Evolutionary conservation across 2,888 invertebrate species (phyloP).

Genomic region (Megaustenia siamemsis): DNA sequence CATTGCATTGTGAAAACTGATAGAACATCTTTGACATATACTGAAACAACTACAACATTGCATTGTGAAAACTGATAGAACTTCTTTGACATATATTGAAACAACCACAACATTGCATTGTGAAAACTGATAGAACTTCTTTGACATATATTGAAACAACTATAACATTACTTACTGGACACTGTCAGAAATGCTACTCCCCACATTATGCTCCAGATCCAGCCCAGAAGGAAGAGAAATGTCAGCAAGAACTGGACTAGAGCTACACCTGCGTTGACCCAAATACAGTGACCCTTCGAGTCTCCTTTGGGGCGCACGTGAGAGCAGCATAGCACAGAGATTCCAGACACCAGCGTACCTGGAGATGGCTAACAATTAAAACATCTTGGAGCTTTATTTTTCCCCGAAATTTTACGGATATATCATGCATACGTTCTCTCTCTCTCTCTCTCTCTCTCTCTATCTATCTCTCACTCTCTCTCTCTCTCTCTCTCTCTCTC

Average conservation of each 20-base stretch:
- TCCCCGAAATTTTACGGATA: no score
- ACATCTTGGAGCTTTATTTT: neutral
- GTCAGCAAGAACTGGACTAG: slow-evolving; percentile 76
- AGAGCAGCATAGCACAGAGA: slow-evolving; percentile 75
- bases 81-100: neutral
- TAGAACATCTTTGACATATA: no score
- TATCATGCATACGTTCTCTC: no score
- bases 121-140: no score
- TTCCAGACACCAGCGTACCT: slow-evolving; percentile 75
- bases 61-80: no score
- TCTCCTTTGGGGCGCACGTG: slow-evolving; percentile 67
- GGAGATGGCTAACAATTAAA: slow-evolving; percentile 49
- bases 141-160: neutral
- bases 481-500: no score
- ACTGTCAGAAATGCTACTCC: slow-evolving; percentile 75
- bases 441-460: no score
- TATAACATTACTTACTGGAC: slow-evolving; percentile 65
- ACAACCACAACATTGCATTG: neutral
- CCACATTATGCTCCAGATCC: slow-evolving; percentile 79
- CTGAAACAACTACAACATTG: no score
- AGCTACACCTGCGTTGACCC: slow-evolving; percentile 75
- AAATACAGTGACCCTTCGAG: slow-evolving; percentile 68
- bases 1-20: no score
- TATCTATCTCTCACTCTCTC: no score
- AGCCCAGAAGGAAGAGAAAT: slow-evolving; percentile 76